Conservation (phyloP, 2,113 vertebrate species). For the Fulica atra region DNA sequence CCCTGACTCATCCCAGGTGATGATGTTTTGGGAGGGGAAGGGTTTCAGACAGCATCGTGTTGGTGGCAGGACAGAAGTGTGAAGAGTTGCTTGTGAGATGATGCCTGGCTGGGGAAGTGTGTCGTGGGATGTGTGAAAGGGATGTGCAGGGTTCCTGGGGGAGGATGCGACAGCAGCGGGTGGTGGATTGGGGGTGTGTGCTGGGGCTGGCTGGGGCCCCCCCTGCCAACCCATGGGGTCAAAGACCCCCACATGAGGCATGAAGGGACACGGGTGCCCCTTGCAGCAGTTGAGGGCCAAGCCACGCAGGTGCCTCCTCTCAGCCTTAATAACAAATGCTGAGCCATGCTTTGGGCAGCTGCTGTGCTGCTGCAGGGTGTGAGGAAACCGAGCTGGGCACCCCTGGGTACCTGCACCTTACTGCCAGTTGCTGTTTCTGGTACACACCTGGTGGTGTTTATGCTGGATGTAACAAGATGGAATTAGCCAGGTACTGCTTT, state of each 20-base stretch:
- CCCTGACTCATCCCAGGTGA: neutral
- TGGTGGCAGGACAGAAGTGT: neutral
- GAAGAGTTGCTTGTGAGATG: conserved; percentile 3
- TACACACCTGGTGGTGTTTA: accelerated
- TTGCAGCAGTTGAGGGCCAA: neutral
- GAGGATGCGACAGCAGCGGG: neutral
- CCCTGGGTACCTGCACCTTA: neutral
- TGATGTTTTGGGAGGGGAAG: neutral
- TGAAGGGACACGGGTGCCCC: neutral
- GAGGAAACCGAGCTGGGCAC: neutral
- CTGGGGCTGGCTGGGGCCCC: neutral
- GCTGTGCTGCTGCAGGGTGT: neutral
- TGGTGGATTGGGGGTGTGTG: neutral
- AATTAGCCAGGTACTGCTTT: neutral
- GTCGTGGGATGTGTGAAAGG: conserved; percentile 46
- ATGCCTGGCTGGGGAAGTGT: neutral
- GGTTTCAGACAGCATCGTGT: neutral
- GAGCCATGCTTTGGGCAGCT: neutral
- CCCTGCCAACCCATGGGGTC: neutral
- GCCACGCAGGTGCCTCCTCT: neutral
- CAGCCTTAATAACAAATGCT: neutral
- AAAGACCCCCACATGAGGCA: neutral
- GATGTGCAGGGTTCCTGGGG: neutral
- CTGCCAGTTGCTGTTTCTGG: neutral
- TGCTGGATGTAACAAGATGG: accelerated